Evolutionary conservation across 2,113 vertebrate species (phyloP).

Genomic region (Spermophilus dauricus): DNA sequence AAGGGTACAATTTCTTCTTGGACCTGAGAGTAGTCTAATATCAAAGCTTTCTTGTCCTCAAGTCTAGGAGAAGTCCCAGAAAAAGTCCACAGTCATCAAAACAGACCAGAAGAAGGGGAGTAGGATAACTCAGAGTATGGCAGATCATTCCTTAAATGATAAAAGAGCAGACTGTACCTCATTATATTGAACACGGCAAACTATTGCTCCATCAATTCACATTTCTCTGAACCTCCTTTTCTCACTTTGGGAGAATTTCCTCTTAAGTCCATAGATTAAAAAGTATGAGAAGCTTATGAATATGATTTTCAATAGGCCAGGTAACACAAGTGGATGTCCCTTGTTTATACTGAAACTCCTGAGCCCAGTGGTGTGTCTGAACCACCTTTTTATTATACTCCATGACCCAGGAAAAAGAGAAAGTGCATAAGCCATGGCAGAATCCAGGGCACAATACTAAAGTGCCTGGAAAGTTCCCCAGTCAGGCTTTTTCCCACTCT

Average conservation of each 20-base stretch:
- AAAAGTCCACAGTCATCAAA: not conserved
- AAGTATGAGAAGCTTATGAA: not conserved
- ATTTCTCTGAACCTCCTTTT: not conserved
- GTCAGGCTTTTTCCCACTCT: not conserved
- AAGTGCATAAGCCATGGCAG: not conserved
- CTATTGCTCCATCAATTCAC: not conserved
- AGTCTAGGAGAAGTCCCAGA: not conserved
- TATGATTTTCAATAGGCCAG: not conserved
- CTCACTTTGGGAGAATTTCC: not conserved
- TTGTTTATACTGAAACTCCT: not conserved
- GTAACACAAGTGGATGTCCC: not conserved
- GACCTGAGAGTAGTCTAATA: not conserved
- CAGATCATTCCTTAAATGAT: not conserved
- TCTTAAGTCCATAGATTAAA: constrained; percentile 26
- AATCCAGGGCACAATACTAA: constrained; percentile 40
- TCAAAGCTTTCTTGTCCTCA: not conserved
- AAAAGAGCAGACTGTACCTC: not conserved
- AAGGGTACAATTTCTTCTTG: not conserved
- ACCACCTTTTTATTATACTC: not conserved
- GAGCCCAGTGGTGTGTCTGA: not conserved
- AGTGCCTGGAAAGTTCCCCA: constrained; percentile 50
- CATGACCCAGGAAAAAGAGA: not conserved
- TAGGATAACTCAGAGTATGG: not conserved
- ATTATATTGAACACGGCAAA: not conserved
- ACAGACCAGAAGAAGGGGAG: not conserved